phyloP scores from a whole-genome alignment of 2,888 invertebrate species.

The Nomada ferruginata region DNA sequence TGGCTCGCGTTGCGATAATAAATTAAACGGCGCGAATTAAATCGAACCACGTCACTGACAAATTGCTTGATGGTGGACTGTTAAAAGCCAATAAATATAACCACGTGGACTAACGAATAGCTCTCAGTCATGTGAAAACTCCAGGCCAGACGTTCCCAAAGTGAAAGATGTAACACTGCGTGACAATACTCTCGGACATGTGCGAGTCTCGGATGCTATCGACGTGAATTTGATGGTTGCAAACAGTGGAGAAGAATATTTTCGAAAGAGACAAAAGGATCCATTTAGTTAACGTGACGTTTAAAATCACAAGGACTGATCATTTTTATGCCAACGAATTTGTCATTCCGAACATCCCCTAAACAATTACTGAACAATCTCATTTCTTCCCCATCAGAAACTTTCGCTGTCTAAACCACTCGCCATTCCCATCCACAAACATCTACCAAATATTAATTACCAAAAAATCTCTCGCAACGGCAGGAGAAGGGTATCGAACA shows the following conservation, averaged over 20 bases:
- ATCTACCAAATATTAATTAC: no score
- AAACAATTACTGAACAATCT: no score
- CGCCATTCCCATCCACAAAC: no score
- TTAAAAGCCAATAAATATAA: slow-evolving; percentile 54
- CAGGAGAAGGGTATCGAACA: no score
- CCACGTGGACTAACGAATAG: slow-evolving; percentile 40
- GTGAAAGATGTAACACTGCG: neutral
- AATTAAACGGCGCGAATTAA: slow-evolving; percentile 40
- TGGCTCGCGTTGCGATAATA: slow-evolving; percentile 5
- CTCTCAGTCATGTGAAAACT: slow-evolving; percentile 51
- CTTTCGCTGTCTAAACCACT: no score
- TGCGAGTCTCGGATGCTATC: neutral
- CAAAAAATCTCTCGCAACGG: neutral
- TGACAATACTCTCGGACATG: neutral
- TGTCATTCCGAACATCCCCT: no score
- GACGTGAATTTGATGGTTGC: neutral
- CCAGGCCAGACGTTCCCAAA: slow-evolving; percentile 49
- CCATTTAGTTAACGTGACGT: no score
- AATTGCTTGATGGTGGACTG: slow-evolving; percentile 46
- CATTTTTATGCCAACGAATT: no score
- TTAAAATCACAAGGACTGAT: no score
- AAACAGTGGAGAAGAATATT: no score
- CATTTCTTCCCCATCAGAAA: no score
- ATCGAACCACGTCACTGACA: slow-evolving; percentile 33
- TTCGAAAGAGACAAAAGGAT: no score